Base-by-base conservation (phyloP, 2,797 vertebrate species). In the Alauda arvensis region DNA sequence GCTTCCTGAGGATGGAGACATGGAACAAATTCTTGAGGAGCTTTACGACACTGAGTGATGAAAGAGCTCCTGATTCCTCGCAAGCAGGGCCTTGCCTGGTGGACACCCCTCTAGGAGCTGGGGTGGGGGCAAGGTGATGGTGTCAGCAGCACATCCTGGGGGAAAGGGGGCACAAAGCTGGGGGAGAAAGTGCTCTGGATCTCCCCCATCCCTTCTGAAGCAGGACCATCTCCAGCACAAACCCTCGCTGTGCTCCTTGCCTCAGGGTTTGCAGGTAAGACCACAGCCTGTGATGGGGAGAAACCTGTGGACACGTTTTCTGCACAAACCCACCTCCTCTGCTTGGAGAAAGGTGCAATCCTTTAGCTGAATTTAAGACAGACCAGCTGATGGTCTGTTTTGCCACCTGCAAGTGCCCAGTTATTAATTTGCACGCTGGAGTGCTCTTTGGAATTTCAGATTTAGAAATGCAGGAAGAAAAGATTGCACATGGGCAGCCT, bases 1-100 rank as follows among this genome's bases (percentile, higher is more conserved):
- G 80, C 70, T 85, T 91, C 81, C 77, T 66, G 63, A 78, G 77
- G 34, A 92, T 82, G 80, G 85, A 87, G 82, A 81, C 60, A 63
- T 52, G 92, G 70, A 92, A 81, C 67, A 85, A 89, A 91, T 83
- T 45, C 70, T 69, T 33, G 67, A 83, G 77, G 80, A 90, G 48
- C 53, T 72, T 80, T 40, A 28, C 0, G 0, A 49, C 40, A 63
- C 24, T 0, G 39, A n/a, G 52, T 66, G 79, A 69, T 62, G 75
- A 66, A 69, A 51, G 40, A 83, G 52, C 26, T 83, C 45, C 69
- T 8, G 6, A 46, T 31, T 52, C 20, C 67, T 62, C 55, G 80
- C 28, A 40, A 68, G 55, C 0, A 0, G 55, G 69, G 76, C 56
- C 52, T 79, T 72, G 28, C 60, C 40, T 66, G 57, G 43, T 49